phyloP scores from a whole-genome alignment of 2,113 vertebrate genomes.

The Mormyrus lacerda region DNA sequence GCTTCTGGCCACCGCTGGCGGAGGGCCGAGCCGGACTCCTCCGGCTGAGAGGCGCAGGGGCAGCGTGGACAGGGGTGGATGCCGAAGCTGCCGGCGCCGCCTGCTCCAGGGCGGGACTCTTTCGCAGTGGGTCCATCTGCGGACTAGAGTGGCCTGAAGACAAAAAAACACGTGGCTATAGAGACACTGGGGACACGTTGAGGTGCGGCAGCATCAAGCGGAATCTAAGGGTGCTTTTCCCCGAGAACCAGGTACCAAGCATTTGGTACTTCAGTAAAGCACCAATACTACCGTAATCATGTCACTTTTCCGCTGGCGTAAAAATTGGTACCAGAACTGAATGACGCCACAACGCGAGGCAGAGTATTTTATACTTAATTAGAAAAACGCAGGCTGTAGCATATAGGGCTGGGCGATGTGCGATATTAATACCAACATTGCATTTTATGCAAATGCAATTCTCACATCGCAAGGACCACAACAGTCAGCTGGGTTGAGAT shows the following conservation, averaged over 20 bases:
- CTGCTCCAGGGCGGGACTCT: slow-evolving; percentile 74
- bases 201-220: neutral
- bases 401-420: neutral
- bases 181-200: neutral
- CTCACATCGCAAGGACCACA: neutral
- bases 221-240: neutral
- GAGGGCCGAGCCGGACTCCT: slow-evolving; percentile 69
- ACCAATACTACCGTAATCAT: neutral
- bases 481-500: neutral
- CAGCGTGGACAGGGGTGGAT: slow-evolving; percentile 46
- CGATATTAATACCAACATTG: neutral
- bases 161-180: neutral
- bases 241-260: neutral
- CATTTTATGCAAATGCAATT: neutral
- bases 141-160: slow-evolving; percentile 74
- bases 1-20: slow-evolving; percentile 67
- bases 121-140: slow-evolving; percentile 69
- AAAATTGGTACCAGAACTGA: too few species aligned
- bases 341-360: neutral
- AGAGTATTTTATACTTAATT: too few species aligned
- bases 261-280: neutral
- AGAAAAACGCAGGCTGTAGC: neutral
- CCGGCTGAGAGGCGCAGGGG: slow-evolving; percentile 65
- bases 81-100: slow-evolving; percentile 64
- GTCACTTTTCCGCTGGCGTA: too few species aligned